phyloP scores from a whole-genome alignment of 2,797 vertebrate genomes.

The Champsocephalus gunnari region DNA sequence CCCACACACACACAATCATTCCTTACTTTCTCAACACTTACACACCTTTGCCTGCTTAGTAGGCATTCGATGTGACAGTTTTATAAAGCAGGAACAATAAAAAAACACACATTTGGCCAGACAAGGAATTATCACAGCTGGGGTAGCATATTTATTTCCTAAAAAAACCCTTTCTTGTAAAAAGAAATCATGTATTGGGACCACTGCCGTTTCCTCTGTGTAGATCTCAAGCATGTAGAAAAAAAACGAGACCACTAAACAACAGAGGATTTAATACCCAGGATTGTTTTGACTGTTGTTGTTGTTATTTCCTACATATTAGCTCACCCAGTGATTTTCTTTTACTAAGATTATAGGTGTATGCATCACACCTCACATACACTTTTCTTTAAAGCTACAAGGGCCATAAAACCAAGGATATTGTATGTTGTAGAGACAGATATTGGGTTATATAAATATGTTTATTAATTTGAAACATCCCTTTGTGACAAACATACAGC shows the following conservation, averaged over 20 bases:
- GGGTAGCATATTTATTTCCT: neutral
- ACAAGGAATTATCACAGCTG: constrained; percentile 16
- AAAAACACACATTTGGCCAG: constrained; percentile 4
- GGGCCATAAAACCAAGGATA: too few relatives aligned
- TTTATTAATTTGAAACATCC: too few relatives aligned
- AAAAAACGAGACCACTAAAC: neutral
- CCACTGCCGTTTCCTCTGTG: neutral
- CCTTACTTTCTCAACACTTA: constrained; percentile 23
- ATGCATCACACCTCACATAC: neutral
- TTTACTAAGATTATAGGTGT: neutral
- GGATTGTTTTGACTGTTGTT: neutral
- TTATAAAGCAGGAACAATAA: constrained; percentile 20
- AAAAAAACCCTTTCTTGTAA: neutral
- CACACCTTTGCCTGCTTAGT: constrained; percentile 16
- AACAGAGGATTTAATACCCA: neutral
- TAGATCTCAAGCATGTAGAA: neutral
- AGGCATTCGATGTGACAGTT: constrained; percentile 3
- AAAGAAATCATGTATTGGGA: too few relatives aligned
- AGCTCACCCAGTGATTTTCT: neutral
- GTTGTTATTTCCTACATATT: neutral
- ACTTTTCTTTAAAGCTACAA: too few relatives aligned
- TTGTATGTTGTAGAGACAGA: too few relatives aligned
- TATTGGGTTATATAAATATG: too few relatives aligned
- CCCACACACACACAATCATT: constrained; percentile 28
- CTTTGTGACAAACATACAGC: neutral